Percentiles rank a stretch among this genome's conserved stretches.
phyloP scores from a whole-genome alignment of 1,140 invertebrate genomes.

The Philaenus spumarius region DNA sequence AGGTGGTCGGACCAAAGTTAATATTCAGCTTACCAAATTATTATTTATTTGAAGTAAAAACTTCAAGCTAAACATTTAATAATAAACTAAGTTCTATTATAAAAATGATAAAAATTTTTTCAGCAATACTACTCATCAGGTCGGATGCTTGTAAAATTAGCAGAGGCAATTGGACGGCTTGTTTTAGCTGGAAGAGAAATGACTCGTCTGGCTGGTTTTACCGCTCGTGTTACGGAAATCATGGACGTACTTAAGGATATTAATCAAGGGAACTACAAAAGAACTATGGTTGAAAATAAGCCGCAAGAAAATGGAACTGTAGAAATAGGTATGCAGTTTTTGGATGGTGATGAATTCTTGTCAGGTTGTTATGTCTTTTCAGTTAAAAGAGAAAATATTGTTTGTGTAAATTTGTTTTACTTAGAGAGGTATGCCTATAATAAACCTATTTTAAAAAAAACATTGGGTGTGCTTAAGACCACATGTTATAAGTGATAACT shows the following conservation, averaged over 20 bases:
- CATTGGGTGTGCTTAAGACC: too few species aligned
- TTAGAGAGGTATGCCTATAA: too few species aligned
- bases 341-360: too few species aligned
- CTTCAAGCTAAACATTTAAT: background rate
- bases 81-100: background rate
- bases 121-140: slow-evolving; percentile 93
- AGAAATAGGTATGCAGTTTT: too few species aligned
- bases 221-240: slow-evolving; percentile 86
- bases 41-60: background rate
- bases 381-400: too few species aligned
- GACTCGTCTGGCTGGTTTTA: slow-evolving; percentile 89
- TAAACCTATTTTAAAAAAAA: too few species aligned
- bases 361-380: too few species aligned
- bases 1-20: background rate
- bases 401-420: too few species aligned
- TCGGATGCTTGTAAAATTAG: slow-evolving; percentile 93
- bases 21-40: background rate
- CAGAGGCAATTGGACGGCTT: slow-evolving; percentile 91
- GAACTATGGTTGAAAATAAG: slow-evolving; percentile 72
- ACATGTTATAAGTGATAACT: too few species aligned
- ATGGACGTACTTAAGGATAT: slow-evolving; percentile 79
- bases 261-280: slow-evolving; percentile 75
- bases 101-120: slow-evolving; percentile 36
- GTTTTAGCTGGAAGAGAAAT: slow-evolving; percentile 91
- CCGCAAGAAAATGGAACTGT: background rate